Percentiles rank a stretch among this genome's conserved stretches.
These are phyloP conservation scores for Pristionchus entomophagus DNA, from an alignment of 2,888 invertebrate genomes.

Conservation along the genomic window DNA sequence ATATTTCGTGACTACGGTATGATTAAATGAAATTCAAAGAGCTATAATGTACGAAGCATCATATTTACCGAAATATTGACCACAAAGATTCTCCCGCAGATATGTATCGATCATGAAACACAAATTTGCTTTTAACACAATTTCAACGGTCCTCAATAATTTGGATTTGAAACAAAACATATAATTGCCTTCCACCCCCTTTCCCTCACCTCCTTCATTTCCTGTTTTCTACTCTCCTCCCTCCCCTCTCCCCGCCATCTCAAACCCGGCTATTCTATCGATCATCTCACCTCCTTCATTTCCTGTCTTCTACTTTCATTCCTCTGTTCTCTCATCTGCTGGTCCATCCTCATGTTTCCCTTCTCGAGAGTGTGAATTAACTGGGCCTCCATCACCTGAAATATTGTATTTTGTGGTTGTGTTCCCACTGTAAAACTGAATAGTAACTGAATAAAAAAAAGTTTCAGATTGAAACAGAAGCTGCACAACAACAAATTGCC, in stretches of 20 bases:
- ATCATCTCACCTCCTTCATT: constrained; percentile 69
- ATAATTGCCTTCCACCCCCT: not conserved
- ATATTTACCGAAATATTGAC: no score
- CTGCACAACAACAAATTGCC: not conserved
- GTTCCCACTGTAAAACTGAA: no score
- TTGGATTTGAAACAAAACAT: no score
- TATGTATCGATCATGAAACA: not conserved
- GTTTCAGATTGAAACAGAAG: not conserved
- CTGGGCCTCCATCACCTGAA: constrained; percentile 91
- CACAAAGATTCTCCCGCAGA: not conserved
- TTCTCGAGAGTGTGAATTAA: constrained; percentile 96
- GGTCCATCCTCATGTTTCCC: constrained; percentile 92
- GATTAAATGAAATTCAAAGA: no score
- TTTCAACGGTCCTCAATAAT: no score
- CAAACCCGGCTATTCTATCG: constrained; percentile 77
- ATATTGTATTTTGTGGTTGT: not conserved
- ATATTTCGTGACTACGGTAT: no score
- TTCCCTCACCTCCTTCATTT: not conserved
- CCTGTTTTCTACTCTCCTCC: not conserved
- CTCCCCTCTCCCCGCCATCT: not conserved
- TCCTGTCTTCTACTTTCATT: constrained; percentile 46
- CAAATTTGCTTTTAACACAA: not conserved
- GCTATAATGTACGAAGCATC: not conserved
- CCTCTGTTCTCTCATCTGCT: constrained; percentile 83
- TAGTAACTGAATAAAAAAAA: not conserved